Base-by-base conservation (phyloP, 1,140 invertebrate genomes). In the Drosophila eugracilis region DNA sequence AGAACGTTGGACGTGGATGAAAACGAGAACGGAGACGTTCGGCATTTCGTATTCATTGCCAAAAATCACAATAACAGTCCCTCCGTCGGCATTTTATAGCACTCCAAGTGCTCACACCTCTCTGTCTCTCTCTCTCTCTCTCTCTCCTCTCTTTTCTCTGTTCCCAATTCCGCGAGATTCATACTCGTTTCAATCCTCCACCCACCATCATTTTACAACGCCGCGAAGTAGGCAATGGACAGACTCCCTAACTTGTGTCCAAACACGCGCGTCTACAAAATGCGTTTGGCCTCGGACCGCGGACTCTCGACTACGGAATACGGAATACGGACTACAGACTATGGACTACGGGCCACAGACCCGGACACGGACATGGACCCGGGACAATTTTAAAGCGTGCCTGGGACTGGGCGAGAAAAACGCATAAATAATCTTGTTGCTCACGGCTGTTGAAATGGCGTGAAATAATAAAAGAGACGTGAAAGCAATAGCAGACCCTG, bases 361-460 rank as follows among this genome's bases (percentile, higher is more conserved):
- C 26, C 10, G 21, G 19, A 17, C 36, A 15, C 17, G 30, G 50
- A 39, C 21, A 30, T 12, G 19, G 54, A 54, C 41, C 28, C 55
- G 58, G 57, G 49, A 66, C 62, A 47, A 84, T 78, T 85, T 85
- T 76, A 86, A 85, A 85, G 81, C 76, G 73, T 77, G 66, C 81
- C 52, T 86, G 81, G 67, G 81, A 80, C 73, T 76, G 76, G 28
- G 48, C 70, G 39, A 62, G 65, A 72, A 81, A 84, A 89, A 81
- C 77, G 77, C 80, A 89, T 89, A 89, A 89, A 89, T 89, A 89
- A 89, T 89, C 85, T 89, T 89, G 85, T 89, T 89, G 85, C 85
- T 89, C 71, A 86, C 85, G 79, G 85, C 86, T 89, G 85, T 89
- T 89, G 85, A 89, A 89, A 89, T 89, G 85, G 83, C 84, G 84